Percentiles rank a stretch among this genome's conserved stretches.
These are phyloP conservation scores for Phacellophora camtschatica DNA, from an alignment of 30 jellyfish, hydroid and myxozoan genomes.

Conservation along the genomic window DNA sequence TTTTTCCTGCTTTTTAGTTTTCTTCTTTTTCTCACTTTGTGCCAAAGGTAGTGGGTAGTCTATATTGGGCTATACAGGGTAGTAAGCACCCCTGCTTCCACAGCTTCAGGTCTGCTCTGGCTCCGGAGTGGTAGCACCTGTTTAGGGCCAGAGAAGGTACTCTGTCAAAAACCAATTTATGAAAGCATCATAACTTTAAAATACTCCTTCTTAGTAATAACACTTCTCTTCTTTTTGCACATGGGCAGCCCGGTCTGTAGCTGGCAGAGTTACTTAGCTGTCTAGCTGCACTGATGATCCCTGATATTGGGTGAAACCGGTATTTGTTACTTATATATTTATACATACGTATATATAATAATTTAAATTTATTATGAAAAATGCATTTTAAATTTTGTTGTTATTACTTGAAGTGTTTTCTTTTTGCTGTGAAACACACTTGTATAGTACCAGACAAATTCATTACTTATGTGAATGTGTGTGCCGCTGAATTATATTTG, in stretches of 20 bases:
- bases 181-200: too few species aligned
- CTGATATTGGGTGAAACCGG: constrained; percentile 40
- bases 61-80: constrained; percentile 11
- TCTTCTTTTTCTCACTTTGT: background rate
- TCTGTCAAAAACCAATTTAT: constrained; percentile 5
- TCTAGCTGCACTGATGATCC: too few species aligned
- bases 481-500: too few species aligned
- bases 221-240: background rate
- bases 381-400: background rate
- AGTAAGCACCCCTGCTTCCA: constrained; percentile 30
- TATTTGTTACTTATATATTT: background rate
- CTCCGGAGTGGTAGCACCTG: constrained; percentile 54
- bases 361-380: too few species aligned
- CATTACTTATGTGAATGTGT: too few species aligned
- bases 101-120: constrained; percentile 48
- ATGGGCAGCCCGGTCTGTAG: constrained; percentile 10
- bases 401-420: background rate
- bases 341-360: too few species aligned
- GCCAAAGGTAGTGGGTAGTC: constrained; percentile 18
- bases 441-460: too few species aligned
- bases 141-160: constrained; percentile 43
- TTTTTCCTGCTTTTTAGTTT: too few species aligned
- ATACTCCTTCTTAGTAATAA: background rate
- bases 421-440: too few species aligned
- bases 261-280: background rate